These are phyloP conservation scores for Chaetogeoica ovagalla DNA, from an alignment of 2,888 invertebrate genomes.

Conservation along the genomic window DNA sequence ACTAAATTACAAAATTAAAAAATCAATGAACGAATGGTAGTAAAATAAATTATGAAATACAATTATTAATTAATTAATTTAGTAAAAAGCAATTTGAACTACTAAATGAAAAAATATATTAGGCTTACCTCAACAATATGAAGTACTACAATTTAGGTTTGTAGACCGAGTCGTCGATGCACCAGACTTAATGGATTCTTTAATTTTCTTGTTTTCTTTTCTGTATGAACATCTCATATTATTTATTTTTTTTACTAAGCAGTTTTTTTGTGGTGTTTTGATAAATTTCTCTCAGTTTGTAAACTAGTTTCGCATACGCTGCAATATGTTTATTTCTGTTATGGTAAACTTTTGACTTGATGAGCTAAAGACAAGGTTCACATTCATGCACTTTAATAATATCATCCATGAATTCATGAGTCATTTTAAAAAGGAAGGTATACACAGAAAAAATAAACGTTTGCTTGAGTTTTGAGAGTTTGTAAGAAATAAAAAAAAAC, in stretches of 20 bases:
- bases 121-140: not conserved
- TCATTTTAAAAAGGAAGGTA: not conserved
- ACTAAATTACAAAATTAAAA: no score
- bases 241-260: slow-evolving; percentile 4
- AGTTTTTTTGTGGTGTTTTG: slow-evolving; percentile 3
- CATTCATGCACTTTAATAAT: slow-evolving; percentile 6
- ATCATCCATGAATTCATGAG: not conserved
- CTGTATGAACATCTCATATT: not conserved
- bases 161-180: slow-evolving; percentile 11
- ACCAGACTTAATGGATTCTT: slow-evolving; percentile 21
- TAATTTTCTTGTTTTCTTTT: slow-evolving; percentile 14
- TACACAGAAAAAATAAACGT: no score
- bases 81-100: no score
- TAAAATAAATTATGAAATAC: not conserved
- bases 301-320: not conserved
- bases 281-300: not conserved
- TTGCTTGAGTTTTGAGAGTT: not conserved
- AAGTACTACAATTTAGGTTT: slow-evolving; percentile 15
- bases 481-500: no score
- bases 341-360: not conserved
- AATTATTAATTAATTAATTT: not conserved
- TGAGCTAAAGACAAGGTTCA: no score
- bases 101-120: not conserved
- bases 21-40: no score
- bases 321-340: no score